These are phyloP conservation scores for Bombyx huttoni DNA, from an alignment of 2,888 invertebrate species.

Conservation along the genomic window DNA sequence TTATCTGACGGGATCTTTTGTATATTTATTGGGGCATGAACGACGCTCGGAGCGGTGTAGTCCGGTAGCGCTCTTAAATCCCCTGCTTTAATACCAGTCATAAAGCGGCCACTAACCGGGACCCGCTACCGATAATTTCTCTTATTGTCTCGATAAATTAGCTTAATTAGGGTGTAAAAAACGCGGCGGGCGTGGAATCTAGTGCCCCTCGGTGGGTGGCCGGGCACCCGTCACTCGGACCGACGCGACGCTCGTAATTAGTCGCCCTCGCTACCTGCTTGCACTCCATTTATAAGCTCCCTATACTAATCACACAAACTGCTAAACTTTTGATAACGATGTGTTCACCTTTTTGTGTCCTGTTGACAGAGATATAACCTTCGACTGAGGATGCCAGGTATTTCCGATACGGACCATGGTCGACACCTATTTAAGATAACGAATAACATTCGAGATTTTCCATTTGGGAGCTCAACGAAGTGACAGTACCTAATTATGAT, in stretches of 20 bases:
- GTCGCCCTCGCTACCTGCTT: conserved; percentile 7
- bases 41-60: conserved; percentile 36
- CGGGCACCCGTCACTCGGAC: conserved; percentile 12
- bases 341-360: not conserved
- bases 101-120: conserved; percentile 50
- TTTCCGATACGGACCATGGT: not conserved
- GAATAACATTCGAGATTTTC: not conserved
- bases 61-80: conserved; percentile 59
- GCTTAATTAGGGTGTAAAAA: conserved; percentile 70
- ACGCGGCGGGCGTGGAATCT: conserved; percentile 54
- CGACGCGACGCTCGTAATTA: conserved; percentile 10
- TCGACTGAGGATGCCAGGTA: not conserved
- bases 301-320: not conserved
- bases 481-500: not conserved
- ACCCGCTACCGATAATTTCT: conserved; percentile 47
- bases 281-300: not conserved
- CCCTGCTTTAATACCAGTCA: conserved; percentile 58
- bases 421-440: not conserved
- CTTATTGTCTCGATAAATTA: conserved; percentile 70
- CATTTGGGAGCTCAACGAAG: not conserved
- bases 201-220: conserved; percentile 59
- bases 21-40: conserved; percentile 60
- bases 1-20: conserved; percentile 54
- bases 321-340: not conserved
- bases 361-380: not conserved